A percentile compares a stretch with the other conserved stretches of the same genome.
phyloP scores from a whole-genome alignment of 2,888 invertebrate genomes.

The Nebria brevicollis region DNA sequence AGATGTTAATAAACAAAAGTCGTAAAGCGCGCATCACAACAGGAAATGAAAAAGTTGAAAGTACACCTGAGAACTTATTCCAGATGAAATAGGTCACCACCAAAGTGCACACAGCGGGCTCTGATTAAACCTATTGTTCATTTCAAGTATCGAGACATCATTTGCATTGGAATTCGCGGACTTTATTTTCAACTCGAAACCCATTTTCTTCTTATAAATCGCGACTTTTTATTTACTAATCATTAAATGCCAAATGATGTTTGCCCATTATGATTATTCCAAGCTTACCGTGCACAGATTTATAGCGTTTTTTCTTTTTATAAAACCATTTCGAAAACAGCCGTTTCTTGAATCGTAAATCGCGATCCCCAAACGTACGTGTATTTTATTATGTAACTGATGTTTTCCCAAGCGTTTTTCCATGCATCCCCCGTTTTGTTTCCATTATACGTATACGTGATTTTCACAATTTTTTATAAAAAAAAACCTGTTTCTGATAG shows the following conservation, averaged over 20 bases:
- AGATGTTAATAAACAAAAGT: neutral
- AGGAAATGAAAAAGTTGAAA: neutral
- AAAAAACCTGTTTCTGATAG: neutral
- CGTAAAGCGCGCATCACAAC: neutral
- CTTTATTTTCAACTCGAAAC: neutral
- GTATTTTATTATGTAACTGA: no score
- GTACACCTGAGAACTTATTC: neutral
- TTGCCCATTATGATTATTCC: neutral
- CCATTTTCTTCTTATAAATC: neutral
- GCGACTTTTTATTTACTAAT: neutral
- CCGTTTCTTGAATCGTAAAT: no score
- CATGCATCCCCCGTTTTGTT: no score
- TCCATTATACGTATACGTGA: neutral
- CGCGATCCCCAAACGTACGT: no score
- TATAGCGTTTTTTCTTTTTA: no score
- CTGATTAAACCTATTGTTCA: conserved; percentile 1
- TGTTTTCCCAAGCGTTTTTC: no score
- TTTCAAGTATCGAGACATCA: neutral
- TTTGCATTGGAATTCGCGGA: no score
- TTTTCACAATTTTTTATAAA: neutral
- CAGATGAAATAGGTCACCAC: neutral
- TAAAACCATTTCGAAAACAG: no score
- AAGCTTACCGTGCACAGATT: neutral
- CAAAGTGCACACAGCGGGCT: neutral
- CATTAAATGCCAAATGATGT: neutral